These are phyloP conservation scores for Dendrolimus punctatus DNA, from an alignment of 1,140 invertebrate species.

Conservation along the genomic window DNA sequence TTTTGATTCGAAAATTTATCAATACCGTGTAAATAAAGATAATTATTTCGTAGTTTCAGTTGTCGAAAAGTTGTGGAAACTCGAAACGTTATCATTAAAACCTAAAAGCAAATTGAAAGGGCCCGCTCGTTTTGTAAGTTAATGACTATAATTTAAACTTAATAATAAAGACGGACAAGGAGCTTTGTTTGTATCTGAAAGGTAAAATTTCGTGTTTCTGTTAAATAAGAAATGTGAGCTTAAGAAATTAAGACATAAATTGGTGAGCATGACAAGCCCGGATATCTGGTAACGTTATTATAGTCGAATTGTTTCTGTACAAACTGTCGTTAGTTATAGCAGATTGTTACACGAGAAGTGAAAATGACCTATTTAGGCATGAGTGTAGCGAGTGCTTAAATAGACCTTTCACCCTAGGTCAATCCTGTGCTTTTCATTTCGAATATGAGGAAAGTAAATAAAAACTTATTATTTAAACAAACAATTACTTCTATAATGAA, in stretches of 20 bases:
- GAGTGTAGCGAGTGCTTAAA: too few relatives aligned
- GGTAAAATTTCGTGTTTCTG: constrained; percentile 48
- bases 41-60: constrained; percentile 10
- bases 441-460: too few relatives aligned
- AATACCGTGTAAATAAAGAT: too few relatives aligned
- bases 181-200: constrained; percentile 56
- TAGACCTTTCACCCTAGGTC: too few relatives aligned
- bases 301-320: too few relatives aligned
- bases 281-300: not conserved
- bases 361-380: too few relatives aligned
- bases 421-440: too few relatives aligned
- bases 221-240: constrained; percentile 59
- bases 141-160: constrained; percentile 66
- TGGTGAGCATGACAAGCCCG: constrained; percentile 23
- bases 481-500: too few relatives aligned
- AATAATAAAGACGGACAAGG: constrained; percentile 60
- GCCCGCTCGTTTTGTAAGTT: constrained; percentile 46
- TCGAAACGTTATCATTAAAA: constrained; percentile 29
- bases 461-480: too few relatives aligned
- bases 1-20: too few relatives aligned
- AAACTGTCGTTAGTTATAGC: too few relatives aligned
- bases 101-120: constrained; percentile 42
- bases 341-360: too few relatives aligned
- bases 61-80: constrained; percentile 23
- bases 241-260: constrained; percentile 34